Evolutionary conservation across 1,140 invertebrate genomes (phyloP).

Genomic region (Gryllus bimaculatus): DNA sequence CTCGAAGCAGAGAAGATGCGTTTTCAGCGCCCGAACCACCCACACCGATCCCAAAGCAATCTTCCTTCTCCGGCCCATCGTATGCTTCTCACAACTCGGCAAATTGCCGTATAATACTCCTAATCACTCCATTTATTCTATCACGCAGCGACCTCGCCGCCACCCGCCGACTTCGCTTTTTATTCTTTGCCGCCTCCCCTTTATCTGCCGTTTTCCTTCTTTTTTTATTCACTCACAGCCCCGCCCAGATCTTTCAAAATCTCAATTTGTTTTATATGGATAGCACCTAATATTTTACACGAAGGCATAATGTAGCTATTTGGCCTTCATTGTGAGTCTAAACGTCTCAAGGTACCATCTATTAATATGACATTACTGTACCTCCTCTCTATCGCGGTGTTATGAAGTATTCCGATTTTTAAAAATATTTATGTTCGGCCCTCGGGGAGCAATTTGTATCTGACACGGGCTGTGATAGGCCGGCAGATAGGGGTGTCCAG

Average conservation of each 20-base stretch:
- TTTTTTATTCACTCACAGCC: background rate
- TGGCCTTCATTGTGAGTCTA: constrained; percentile 3
- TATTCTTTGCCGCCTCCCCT: background rate
- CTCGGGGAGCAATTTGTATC: background rate
- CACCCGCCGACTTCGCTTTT: background rate
- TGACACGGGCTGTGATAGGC: constrained; percentile 2
- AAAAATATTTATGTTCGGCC: background rate
- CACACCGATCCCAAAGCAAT: too few species aligned
- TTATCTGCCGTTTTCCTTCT: background rate
- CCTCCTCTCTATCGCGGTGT: background rate
- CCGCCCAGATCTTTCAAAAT: background rate
- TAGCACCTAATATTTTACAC: background rate
- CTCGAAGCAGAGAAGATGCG: background rate
- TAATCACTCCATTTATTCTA: constrained; percentile 5
- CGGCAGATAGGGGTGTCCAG: background rate
- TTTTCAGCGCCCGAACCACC: background rate
- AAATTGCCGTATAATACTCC: background rate
- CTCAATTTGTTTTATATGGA: background rate
- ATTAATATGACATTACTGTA: background rate
- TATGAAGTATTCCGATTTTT: constrained; percentile 1
- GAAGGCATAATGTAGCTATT: background rate
- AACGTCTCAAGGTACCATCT: constrained; percentile 3
- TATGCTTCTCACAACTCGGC: background rate
- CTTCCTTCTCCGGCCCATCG: too few species aligned
- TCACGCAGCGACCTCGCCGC: background rate